A percentile compares a stretch with the other conserved stretches of the same genome.
Conservation (phyloP, 1,140 invertebrate species). For the Metaphire vulgaris region DNA sequence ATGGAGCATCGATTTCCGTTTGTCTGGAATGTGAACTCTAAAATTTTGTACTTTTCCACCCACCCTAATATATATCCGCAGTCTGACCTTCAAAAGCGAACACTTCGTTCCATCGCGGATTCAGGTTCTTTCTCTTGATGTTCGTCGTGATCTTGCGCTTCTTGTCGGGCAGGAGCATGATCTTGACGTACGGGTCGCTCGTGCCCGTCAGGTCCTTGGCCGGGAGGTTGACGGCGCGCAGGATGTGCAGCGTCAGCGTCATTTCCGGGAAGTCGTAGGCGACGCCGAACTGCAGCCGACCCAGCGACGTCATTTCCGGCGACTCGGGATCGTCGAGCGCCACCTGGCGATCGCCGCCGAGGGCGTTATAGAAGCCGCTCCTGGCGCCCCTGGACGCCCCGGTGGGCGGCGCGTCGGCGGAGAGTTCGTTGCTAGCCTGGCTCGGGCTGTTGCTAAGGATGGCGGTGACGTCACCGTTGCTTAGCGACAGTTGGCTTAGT, state of each 20-base stretch:
- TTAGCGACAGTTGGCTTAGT: too few relatives aligned
- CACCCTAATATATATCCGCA: too few relatives aligned
- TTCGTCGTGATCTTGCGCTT: constrained; percentile 28
- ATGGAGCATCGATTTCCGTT: too few relatives aligned
- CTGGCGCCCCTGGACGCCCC: not conserved
- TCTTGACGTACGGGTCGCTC: constrained; percentile 32
- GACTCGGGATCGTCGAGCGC: not conserved
- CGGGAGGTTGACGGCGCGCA: constrained; percentile 3
- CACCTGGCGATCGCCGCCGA: not conserved
- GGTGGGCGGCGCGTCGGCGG: not conserved
- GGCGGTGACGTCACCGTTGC: not conserved
- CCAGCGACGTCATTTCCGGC: constrained; percentile 37
- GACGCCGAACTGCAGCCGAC: constrained; percentile 78
- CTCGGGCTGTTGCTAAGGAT: not conserved
- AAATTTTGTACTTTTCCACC: too few relatives aligned
- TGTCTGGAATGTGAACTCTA: too few relatives aligned
- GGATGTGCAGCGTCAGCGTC: constrained; percentile 15
- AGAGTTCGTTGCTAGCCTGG: not conserved
- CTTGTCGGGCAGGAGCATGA: constrained; percentile 31
- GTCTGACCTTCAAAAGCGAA: constrained; percentile 32
- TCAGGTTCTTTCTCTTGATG: constrained; percentile 31
- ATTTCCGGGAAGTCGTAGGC: constrained; percentile 85
- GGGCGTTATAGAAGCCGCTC: too few relatives aligned
- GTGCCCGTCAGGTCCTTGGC: constrained; percentile 37
- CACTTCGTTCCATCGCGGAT: constrained; percentile 31